Evolutionary conservation across 2,888 invertebrate genomes (phyloP), one percentile per base, ranked within the genome.

Genomic region (Rotaria magnacalcarata): DNA sequence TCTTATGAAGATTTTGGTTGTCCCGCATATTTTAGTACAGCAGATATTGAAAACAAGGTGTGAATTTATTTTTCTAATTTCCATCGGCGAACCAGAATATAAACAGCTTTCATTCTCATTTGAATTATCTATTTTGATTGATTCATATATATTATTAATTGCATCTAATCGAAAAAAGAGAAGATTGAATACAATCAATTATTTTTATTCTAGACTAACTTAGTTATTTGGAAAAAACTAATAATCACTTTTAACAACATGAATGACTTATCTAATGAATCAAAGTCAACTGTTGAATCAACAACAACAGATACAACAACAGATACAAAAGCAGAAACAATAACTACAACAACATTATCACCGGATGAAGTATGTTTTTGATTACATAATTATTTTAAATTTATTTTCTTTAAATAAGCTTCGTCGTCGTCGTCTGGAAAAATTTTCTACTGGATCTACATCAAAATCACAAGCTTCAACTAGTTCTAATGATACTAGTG

Each of bases 381-480:
- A 4, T 19, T 2, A 16, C 27, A 10, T 34, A 27, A n/a, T 27
- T 67, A 27, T 67, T 34, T 67, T 10, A 67, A 52, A 16, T 21
- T 54, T 4, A 5, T 19, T 21, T 54, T 67, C 6, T 67, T 67
- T 67, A 7, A 21, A 21, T 34, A 75, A 80, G 80, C 47, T 80
- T n/a, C 80, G 80, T 24, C 80, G 80, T 6, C 43, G 47, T 47
- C 80, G 80, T 47, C 14, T 80, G 14, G 80, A 80, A 43, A 80
- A 24, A 47, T 80, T 80, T 47, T 80, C 80, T 16, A 8, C 11
- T 80, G 43, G 24, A 80, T 41, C 43, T 11, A 80, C 43, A 47
- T 7, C 24, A 16, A 80, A 47, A 47, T 24, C 47, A 47, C 47
- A 80, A 67, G 8, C 24, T 34, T 27, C 19, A 11, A 67, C 67